Conservation (phyloP, 2,888 invertebrate genomes). For the Agrochola circellaris region DNA sequence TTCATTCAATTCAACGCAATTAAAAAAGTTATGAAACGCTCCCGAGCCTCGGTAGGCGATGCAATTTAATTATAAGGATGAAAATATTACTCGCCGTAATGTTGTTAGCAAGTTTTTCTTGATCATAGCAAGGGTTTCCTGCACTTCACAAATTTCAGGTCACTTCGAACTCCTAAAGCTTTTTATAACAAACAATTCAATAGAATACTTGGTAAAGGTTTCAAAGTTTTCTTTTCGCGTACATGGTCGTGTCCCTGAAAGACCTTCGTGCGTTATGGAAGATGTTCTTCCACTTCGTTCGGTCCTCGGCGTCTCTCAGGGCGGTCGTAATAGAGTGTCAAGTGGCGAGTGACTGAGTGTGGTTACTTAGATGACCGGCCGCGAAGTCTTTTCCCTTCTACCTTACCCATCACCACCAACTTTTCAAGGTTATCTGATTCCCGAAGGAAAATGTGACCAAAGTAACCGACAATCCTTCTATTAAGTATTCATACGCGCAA, state of each 20-base stretch:
- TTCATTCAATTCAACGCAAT: constrained; percentile 48
- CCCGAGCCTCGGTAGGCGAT: constrained; percentile 9
- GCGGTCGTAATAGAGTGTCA: no score
- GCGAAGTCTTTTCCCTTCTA: not conserved
- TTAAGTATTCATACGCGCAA: no score
- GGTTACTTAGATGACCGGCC: not conserved
- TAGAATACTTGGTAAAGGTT: not conserved
- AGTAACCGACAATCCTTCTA: not conserved
- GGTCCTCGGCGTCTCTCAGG: not conserved
- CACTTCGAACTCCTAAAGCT: not conserved
- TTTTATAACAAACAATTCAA: not conserved
- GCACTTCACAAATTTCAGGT: constrained; percentile 1
- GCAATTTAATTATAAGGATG: constrained; percentile 27
- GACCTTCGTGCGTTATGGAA: not conserved
- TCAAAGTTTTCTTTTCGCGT: not conserved
- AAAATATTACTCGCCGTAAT: constrained; percentile 27
- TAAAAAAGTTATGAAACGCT: constrained; percentile 46
- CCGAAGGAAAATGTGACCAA: not conserved
- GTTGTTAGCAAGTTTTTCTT: not conserved
- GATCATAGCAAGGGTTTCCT: not conserved
- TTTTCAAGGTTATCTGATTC: not conserved
- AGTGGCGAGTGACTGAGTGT: no score
- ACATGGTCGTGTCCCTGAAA: not conserved
- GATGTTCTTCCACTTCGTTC: not conserved
- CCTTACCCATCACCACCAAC: not conserved